Base-by-base conservation (phyloP, 2,113 vertebrate species). In the Urocitellus parryii region DNA sequence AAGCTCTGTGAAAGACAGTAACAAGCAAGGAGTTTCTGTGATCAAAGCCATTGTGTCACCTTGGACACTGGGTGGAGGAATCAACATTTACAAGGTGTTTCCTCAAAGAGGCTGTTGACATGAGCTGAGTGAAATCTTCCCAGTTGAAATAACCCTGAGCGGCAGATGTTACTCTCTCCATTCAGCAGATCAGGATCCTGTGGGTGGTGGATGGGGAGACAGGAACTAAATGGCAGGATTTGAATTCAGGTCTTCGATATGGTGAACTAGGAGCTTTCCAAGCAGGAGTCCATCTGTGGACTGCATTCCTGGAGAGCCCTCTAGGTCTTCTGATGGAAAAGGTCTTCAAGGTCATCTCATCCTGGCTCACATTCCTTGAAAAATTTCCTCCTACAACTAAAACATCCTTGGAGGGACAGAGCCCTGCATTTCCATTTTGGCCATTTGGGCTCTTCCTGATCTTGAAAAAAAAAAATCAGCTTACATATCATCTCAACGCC, bases 1-100 rank as follows among this genome's bases (percentile, higher is more conserved):
- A 68, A 48, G 34, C 29, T 67, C 61, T 45, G 14, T 8, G 76
- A 14, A 68, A 25, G 58, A n/a, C 0, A 0, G 14, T 0, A 58
- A 22, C 25, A 53, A 68, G 80, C 34, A 56, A 29, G 29, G 68
- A 53, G 1, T n/a, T 85, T 93, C 61, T 68, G n/a, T 65, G 53
- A 24, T 34, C 29, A 13, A 0, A 24, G 58, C 34, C 76, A n/a
- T 18, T 42, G 9, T 24, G 25, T 39, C 5, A 25, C 45, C 74
- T 58, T 79, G 65, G 80, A 34, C 48, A 61, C 78, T 81, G 16
- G 1, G 2, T 8, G 3, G 17, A 1, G 22, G 8, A 18, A 56
- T 67, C 29, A 61, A 76, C 85, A 48, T 68, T 79, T 73, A 18
- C 39, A 74, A 91, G 14, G 20, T 4, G 0, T 84, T 51, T 25